Conservation (phyloP, 2,888 invertebrate genomes). For the Cantharis flavilabris region DNA sequence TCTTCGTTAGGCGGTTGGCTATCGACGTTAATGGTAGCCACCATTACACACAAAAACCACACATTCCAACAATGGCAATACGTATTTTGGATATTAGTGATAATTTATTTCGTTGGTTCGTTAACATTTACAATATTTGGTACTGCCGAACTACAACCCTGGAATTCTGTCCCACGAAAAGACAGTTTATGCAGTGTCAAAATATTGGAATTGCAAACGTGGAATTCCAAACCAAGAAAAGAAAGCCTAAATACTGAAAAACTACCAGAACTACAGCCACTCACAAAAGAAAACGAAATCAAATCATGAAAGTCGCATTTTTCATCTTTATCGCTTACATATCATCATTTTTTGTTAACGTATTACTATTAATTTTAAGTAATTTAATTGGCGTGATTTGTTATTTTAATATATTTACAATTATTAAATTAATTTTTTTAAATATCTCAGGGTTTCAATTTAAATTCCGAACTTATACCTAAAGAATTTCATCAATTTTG, state of each 20-base stretch:
- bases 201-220: constrained; percentile 51
- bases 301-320: constrained; percentile 19
- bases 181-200: constrained; percentile 37
- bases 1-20: constrained; percentile 83
- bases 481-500: not conserved
- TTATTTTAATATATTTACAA: constrained; percentile 18
- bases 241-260: constrained; percentile 37
- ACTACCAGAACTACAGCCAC: constrained; percentile 49
- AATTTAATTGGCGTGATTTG: constrained; percentile 10
- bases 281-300: constrained; percentile 45
- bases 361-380: constrained; percentile 11
- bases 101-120: constrained; percentile 71
- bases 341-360: constrained; percentile 14
- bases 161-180: constrained; percentile 53
- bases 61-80: constrained; percentile 78
- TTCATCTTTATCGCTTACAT: constrained; percentile 7
- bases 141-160: constrained; percentile 67
- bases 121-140: constrained; percentile 67
- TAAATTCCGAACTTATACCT: not conserved
- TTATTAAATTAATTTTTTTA: constrained; percentile 11
- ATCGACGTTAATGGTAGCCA: constrained; percentile 80
- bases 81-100: constrained; percentile 80
- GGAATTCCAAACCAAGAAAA: constrained; percentile 53
- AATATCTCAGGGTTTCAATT: not conserved
- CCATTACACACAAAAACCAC: constrained; percentile 73